Evolutionary conservation across 2,888 invertebrate genomes (phyloP).

Genomic region (Ametastegia equiseti): DNA sequence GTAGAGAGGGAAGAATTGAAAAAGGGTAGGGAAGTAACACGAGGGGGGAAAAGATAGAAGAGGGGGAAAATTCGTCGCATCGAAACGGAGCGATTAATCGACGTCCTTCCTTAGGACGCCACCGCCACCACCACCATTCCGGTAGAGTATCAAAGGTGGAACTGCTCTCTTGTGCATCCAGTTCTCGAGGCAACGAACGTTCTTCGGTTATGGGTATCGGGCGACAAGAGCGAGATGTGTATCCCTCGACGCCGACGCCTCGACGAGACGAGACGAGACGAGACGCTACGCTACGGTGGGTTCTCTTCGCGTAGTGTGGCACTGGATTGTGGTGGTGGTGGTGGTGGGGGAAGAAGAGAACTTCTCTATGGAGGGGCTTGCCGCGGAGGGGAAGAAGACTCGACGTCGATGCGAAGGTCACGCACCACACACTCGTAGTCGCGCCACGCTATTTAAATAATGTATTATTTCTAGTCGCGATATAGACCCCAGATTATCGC

Average conservation of each 20-base stretch:
- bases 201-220: background rate
- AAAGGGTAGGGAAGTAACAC: conserved; percentile 19
- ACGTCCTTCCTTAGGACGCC: conserved; percentile 42
- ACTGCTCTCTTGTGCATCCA: background rate
- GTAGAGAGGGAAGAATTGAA: conserved; percentile 33
- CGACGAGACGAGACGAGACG: conserved; percentile 41
- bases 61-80: conserved; percentile 28
- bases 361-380: conserved; percentile 1
- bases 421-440: conserved; percentile 61
- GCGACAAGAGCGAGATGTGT: conserved; percentile 28
- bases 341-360: background rate
- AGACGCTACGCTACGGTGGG: too few relatives aligned
- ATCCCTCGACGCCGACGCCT: conserved; percentile 22
- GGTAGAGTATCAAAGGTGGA: conserved; percentile 27
- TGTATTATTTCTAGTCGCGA: conserved; percentile 64
- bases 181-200: too few relatives aligned
- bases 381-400: conserved; percentile 34
- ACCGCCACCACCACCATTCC: conserved; percentile 5
- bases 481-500: conserved; percentile 17
- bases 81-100: conserved; percentile 41
- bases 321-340: background rate
- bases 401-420: conserved; percentile 64
- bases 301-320: background rate
- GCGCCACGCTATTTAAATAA: conserved; percentile 69
- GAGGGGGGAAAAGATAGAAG: conserved; percentile 33